Percentiles rank a stretch among this genome's conserved stretches.
Conservation (phyloP, 2,888 invertebrate species). For the Lasioglossum leucozonium region DNA sequence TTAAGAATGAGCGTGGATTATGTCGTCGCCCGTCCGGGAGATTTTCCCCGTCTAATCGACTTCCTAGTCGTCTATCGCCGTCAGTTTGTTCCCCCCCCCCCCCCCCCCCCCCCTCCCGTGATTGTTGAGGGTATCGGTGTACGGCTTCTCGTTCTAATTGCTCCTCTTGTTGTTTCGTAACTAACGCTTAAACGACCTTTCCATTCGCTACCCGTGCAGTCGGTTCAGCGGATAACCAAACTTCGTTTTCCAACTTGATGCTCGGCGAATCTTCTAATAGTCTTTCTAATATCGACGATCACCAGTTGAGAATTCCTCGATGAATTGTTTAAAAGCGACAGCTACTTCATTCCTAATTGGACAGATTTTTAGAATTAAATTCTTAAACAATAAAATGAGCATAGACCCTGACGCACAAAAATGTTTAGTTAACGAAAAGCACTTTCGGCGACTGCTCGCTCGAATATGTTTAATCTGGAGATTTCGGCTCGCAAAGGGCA, state of each 20-base stretch:
- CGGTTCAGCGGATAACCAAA: not conserved
- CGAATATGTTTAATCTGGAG: constrained; percentile 80
- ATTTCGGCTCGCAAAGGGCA: constrained; percentile 75
- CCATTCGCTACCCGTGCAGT: constrained; percentile 27
- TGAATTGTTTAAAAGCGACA: not conserved
- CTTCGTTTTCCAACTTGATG: not conserved
- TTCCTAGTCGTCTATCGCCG: constrained; percentile 61
- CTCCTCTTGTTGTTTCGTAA: constrained; percentile 53
- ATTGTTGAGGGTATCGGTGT: constrained; percentile 58
- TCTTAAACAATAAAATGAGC: not conserved
- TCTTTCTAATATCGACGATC: not conserved
- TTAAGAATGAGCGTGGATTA: constrained; percentile 56
- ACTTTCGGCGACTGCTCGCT: constrained; percentile 28
- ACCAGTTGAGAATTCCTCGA: not conserved
- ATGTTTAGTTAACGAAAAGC: not conserved
- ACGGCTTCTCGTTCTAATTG: constrained; percentile 70
- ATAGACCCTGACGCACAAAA: not conserved
- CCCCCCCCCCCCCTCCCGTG: constrained; percentile 55
- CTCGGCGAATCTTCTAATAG: not conserved
- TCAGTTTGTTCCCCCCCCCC: constrained; percentile 59
- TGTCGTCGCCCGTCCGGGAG: constrained; percentile 37
- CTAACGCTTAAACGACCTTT: constrained; percentile 49
- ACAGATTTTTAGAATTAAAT: too few species aligned
- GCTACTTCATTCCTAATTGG: too few species aligned
- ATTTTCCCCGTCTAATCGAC: constrained; percentile 66